Base-by-base conservation (phyloP, 2,888 invertebrate genomes). In the Parelbella ahira region DNA sequence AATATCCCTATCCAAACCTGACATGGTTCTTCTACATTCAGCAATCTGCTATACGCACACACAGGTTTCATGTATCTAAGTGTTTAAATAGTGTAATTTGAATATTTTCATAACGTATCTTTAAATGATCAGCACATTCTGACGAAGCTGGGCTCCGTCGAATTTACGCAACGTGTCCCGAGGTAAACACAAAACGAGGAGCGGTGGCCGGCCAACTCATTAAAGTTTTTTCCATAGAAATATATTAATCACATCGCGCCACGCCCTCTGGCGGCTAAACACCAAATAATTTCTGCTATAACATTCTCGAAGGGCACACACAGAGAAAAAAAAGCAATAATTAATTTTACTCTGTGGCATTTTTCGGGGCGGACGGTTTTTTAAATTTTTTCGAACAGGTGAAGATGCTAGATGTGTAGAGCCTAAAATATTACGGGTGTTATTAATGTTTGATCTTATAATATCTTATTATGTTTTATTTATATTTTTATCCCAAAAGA, bases 231-330 rank as follows among this genome's bases (percentile, higher is more conserved):
- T 81, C 74, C 74, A 72, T 75, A 80, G 79, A 81, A 83, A 75
- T 80, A 75, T 80, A 84, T 86, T 83, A 86, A 86, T 86, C 83
- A 83, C 64, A 56, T 53, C 54, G 49, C 37, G 56, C 80, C 77
- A 62, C 86, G 81, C 84, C 84, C 78, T 61, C 76, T 65, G 61
- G 68, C 80, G 80, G 82, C 76, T 80, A 86, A 86, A 83, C 71
- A 83, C 84, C 82, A 84, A 86, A 84, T 84, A 81, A 86, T 83
- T 80, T 81, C 73, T 78, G 80, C 76, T 69, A 67, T 68, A 81
- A 65, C 73, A 71, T 78, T 75, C 71, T 66, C 63, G 62, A 58
- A 70, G 65, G 63, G 70, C 58, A 59, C 55, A 51, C 49, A 15
- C 3, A 15, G 4, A 3, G 4, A 2, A 15, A 58, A 62, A 72